These are phyloP conservation scores for Catamblyrhynchus diadema DNA, from an alignment of 2,797 vertebrate genomes.

Conservation along the genomic window DNA sequence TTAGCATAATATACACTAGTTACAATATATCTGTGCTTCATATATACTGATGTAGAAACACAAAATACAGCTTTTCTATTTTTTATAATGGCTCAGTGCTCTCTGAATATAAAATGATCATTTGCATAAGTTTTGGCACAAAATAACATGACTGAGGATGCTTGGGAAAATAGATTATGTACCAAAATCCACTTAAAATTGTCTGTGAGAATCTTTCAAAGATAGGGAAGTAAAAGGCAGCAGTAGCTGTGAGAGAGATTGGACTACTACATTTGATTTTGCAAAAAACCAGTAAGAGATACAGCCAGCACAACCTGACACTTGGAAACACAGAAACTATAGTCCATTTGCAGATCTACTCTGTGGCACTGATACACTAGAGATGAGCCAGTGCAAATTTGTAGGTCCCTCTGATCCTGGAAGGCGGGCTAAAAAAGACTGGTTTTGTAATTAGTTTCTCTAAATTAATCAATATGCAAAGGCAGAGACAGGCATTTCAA, in stretches of 20 bases:
- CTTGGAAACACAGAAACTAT: background rate
- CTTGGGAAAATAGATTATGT: background rate
- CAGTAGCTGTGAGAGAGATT: background rate
- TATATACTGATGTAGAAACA: background rate
- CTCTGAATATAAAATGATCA: background rate
- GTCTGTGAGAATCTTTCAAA: background rate
- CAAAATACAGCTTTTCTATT: background rate
- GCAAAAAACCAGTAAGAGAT: background rate
- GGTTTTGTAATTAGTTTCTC: background rate
- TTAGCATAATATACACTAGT: background rate
- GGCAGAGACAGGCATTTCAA: background rate
- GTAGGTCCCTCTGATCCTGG: background rate
- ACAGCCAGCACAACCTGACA: background rate
- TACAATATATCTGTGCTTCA: background rate
- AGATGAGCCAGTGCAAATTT: background rate
- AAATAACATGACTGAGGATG: background rate
- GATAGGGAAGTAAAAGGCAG: background rate
- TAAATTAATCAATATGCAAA: background rate
- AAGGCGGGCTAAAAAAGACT: background rate
- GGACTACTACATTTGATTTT: background rate
- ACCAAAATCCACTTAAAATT: background rate
- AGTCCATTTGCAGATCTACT: background rate
- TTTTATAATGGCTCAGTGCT: background rate
- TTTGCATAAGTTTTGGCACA: background rate
- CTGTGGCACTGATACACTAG: background rate